phyloP scores from a whole-genome alignment of 2,113 vertebrate species.

The Cyanoliseus patagonus region DNA sequence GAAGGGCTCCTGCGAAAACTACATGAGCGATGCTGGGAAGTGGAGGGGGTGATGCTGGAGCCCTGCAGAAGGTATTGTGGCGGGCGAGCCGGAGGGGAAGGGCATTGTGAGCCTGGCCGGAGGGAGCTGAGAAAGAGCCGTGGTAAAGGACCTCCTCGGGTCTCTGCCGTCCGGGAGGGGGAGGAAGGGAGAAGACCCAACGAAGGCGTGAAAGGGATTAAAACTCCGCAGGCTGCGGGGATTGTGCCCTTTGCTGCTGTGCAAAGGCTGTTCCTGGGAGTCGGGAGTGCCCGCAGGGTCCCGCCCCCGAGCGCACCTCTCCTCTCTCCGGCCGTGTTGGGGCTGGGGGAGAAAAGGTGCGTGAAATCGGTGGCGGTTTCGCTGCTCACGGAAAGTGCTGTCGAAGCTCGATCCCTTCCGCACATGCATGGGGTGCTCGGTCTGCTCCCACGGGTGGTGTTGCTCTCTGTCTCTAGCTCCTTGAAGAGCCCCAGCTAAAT shows the following conservation, averaged over 20 bases:
- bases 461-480: no score
- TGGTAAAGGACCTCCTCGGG: not conserved
- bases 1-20: not conserved
- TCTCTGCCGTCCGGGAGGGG: not conserved
- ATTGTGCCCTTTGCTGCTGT: not conserved
- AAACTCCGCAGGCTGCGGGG: not conserved
- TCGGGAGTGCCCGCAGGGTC: not conserved
- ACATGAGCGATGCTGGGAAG: not conserved
- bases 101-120: not conserved
- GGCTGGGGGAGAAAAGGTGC: not conserved
- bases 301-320: not conserved
- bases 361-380: not conserved
- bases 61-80: slow-evolving; percentile 7
- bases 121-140: not conserved
- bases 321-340: not conserved
- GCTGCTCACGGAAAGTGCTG: not conserved
- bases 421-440: not conserved
- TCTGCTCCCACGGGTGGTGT: not conserved
- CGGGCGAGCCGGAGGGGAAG: not conserved
- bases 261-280: not conserved
- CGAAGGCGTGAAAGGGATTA: not conserved
- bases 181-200: not conserved
- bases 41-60: not conserved
- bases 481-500: not conserved
- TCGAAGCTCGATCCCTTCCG: not conserved